Percentiles rank a stretch among this genome's conserved stretches.
These are phyloP conservation scores for Pteromalus puparum DNA, from an alignment of 1,140 invertebrate species.

Conservation along the genomic window DNA sequence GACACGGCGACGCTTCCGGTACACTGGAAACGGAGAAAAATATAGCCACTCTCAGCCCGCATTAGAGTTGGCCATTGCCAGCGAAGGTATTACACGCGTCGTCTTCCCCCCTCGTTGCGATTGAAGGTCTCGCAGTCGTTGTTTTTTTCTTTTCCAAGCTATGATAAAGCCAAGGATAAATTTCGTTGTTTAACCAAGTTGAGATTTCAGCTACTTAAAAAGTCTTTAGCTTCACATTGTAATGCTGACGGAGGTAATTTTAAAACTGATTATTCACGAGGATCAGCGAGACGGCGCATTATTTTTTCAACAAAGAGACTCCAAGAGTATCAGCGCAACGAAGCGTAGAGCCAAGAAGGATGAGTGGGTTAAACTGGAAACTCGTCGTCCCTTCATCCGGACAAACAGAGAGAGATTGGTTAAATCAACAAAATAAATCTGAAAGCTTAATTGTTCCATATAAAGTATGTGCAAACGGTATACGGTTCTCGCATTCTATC, in stretches of 20 bases:
- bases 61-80: constrained; percentile 3
- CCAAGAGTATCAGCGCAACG: too few species aligned
- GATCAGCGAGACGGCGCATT: too few species aligned
- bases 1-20: background rate
- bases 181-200: background rate
- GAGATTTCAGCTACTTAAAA: background rate
- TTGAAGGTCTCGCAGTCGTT: background rate
- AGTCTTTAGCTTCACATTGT: background rate
- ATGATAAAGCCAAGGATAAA: too few species aligned
- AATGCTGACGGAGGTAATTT: background rate
- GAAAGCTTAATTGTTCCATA: background rate
- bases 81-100: background rate
- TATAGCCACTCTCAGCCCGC: background rate
- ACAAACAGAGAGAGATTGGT: too few species aligned
- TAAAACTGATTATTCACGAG: too few species aligned
- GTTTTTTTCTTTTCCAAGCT: background rate
- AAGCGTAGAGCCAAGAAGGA: too few species aligned
- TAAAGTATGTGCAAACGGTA: too few species aligned
- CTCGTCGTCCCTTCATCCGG: too few species aligned
- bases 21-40: constrained; percentile 8
- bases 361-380: too few species aligned
- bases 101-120: background rate
- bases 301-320: too few species aligned
- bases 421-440: background rate
- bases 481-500: too few species aligned